phyloP scores from a whole-genome alignment of 2,888 invertebrate genomes.

The Sepiola atlantica region DNA sequence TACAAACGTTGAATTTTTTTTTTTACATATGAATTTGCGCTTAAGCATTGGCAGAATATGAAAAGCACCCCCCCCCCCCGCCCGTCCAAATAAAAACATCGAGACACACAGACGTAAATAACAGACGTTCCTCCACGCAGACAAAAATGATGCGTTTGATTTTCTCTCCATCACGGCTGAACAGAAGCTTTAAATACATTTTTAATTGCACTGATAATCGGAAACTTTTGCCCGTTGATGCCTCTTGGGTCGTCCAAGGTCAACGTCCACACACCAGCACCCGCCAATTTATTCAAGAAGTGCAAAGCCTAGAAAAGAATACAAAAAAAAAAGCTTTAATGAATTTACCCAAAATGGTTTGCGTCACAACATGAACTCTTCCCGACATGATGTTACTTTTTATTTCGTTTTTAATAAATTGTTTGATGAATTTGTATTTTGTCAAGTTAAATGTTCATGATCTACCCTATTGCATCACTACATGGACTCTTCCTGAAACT shows the following conservation, averaged over 20 bases:
- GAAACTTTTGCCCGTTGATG: constrained; percentile 50
- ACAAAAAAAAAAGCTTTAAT: neutral
- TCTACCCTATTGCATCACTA: too few relatives aligned
- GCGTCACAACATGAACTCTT: too few relatives aligned
- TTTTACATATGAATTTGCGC: neutral
- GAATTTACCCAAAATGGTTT: neutral
- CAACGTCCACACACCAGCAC: constrained; percentile 55
- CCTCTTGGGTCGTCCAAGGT: constrained; percentile 53
- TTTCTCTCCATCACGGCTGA: neutral
- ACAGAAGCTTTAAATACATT: constrained; percentile 70
- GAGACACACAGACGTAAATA: neutral
- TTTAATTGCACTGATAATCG: constrained; percentile 52
- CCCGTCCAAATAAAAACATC: neutral
- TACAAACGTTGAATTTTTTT: neutral
- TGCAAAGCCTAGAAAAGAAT: neutral
- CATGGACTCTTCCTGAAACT: too few relatives aligned
- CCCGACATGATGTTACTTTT: too few relatives aligned
- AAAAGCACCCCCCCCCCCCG: too few relatives aligned
- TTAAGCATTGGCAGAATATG: neutral
- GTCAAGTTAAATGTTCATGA: too few relatives aligned
- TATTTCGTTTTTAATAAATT: too few relatives aligned
- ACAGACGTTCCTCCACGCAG: neutral
- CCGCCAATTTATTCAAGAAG: constrained; percentile 50
- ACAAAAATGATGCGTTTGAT: neutral
- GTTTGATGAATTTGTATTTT: too few relatives aligned